Percentiles rank a stretch among this genome's conserved stretches.
These are phyloP conservation scores for Phoxinus dragarum DNA, from an alignment of 2,797 vertebrate species.

Conservation along the genomic window DNA sequence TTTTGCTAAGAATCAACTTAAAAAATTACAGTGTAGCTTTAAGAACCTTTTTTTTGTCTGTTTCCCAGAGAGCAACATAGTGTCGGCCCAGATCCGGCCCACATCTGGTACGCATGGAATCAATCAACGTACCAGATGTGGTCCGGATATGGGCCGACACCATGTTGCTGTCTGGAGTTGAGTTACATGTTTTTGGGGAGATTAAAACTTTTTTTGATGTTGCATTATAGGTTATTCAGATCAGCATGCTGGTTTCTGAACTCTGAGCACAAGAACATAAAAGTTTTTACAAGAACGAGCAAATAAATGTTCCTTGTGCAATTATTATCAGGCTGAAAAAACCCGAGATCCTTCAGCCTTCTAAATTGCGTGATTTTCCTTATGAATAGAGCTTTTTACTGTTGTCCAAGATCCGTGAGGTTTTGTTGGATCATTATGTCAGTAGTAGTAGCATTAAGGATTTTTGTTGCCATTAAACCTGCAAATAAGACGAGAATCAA, in stretches of 20 bases:
- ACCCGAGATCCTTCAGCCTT: not conserved
- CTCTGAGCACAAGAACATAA: not conserved
- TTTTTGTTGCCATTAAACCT: conserved; percentile 6
- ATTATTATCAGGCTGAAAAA: not conserved
- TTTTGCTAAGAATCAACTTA: too few relatives aligned
- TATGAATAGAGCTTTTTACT: conserved; percentile 40
- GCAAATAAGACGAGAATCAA: conserved; percentile 27
- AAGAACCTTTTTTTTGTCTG: not conserved
- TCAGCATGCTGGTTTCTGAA: not conserved
- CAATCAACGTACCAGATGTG: too few relatives aligned
- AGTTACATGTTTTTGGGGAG: not conserved
- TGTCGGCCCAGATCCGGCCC: too few relatives aligned
- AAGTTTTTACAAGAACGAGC: not conserved
- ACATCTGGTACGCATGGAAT: too few relatives aligned
- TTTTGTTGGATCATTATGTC: conserved; percentile 46
- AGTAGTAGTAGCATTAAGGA: conserved; percentile 11
- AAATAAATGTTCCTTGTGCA: not conserved
- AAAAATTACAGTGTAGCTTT: too few relatives aligned
- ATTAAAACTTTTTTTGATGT: not conserved
- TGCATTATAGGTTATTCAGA: not conserved
- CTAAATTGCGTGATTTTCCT: conserved; percentile 8
- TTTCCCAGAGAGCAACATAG: too few relatives aligned
- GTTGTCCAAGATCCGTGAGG: conserved; percentile 29
- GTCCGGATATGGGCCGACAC: too few relatives aligned
- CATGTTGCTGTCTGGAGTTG: too few relatives aligned